A percentile compares a stretch with the other conserved stretches of the same genome.
Evolutionary conservation across 1,140 invertebrate genomes (phyloP).

Genomic region (Oryzaephilus surinamensis): DNA sequence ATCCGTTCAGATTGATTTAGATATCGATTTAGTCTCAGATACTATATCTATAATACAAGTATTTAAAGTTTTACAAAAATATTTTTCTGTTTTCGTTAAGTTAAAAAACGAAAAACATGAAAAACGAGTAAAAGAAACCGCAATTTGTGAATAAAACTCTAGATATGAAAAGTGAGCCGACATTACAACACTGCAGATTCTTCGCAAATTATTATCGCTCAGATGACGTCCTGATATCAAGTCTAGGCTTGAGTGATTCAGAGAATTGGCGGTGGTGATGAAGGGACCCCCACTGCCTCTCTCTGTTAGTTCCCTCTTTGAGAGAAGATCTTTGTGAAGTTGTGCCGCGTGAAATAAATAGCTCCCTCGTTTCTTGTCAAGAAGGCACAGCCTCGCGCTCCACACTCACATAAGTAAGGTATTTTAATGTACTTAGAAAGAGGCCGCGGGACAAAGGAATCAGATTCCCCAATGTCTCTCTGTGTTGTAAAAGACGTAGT

Average conservation of each 20-base stretch:
- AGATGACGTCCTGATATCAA: no score
- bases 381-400: no score
- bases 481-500: conserved; percentile 4
- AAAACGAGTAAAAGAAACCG: no score
- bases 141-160: no score
- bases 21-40: conserved; percentile 14
- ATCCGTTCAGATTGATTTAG: conserved; percentile 11
- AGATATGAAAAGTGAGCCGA: not conserved
- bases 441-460: conserved; percentile 9
- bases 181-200: not conserved
- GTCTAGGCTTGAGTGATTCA: no score
- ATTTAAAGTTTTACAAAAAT: not conserved
- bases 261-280: no score
- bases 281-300: no score
- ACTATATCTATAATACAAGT: not conserved
- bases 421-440: conserved; percentile 10
- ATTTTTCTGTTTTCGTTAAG: not conserved
- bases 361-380: no score
- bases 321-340: conserved; percentile 4
- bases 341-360: conserved; percentile 8
- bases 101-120: not conserved
- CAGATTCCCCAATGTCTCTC: conserved; percentile 5
- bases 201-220: not conserved
- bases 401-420: conserved; percentile 11
- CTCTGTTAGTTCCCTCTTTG: no score